Evolutionary conservation across 1,140 invertebrate species (phyloP), one percentile per base, ranked within the genome.

Genomic region (Aphelenchoides avenae): DNA sequence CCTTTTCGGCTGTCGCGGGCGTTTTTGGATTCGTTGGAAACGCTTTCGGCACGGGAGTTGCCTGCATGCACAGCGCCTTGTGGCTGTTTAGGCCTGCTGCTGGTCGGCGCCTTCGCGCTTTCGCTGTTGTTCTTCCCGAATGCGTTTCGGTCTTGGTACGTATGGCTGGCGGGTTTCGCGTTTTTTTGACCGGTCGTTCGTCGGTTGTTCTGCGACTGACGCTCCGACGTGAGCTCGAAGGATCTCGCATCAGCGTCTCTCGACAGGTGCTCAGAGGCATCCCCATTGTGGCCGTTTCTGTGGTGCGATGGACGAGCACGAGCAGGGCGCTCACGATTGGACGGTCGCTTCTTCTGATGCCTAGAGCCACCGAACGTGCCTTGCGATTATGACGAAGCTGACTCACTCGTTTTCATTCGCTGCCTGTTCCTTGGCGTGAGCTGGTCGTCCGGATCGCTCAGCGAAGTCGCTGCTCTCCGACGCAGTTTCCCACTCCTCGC

Each of bases 401-500:
- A n/a, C n/a, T n/a, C n/a, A n/a, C 5, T 51, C 41, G 47, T 37
- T 11, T 18, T 54, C 22, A 29, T 13, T 15, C 57, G 15, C 40
- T 46, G 2, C 13, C 57, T 34, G 20, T 22, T 53, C 30, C 24
- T 2, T 9, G 29, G n/a, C 15, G 30, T 1, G 5, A 26, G 22
- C n/a, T 55, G 29, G 7, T 56, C 40, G 59, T 13, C 1, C 41
- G 22, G 7, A 39, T 51, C 60, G 48, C 15, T 65, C 33, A 13
- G 52, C 41, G 30, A 81, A 70, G 66, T 81, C 81, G 72, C 82
- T 83, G 65, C 81, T 83, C 65, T 83, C 82, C n/a, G 82, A 83
- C n/a, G 82, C 82, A 29, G 82, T 83, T 68, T 83, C 82, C 82
- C 82, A 83, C 54, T 83, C 82, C 46, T 82, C 80, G 15, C 72